Percentiles rank a stretch among this genome's conserved stretches.
Conservation (phyloP, 2,797 vertebrate genomes). For the Danio albolineatus region DNA sequence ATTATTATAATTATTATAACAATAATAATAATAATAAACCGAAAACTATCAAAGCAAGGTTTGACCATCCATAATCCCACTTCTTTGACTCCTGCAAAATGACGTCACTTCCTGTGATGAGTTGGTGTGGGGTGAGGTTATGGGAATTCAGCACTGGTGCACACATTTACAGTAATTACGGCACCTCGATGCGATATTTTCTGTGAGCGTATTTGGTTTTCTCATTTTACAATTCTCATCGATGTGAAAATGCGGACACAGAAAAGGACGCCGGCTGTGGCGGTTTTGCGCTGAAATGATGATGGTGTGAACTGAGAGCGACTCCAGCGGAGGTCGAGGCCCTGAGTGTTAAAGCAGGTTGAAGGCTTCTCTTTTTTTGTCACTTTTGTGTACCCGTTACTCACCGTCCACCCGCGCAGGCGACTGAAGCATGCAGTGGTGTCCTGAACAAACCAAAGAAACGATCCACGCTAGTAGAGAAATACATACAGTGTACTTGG, state of each 20-base stretch:
- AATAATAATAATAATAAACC: background rate
- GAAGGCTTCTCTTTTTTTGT: constrained; percentile 52
- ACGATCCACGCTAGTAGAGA: constrained; percentile 13
- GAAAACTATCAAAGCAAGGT: constrained; percentile 1
- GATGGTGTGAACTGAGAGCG: constrained; percentile 18
- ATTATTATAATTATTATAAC: too few relatives aligned
- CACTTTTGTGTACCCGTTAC: constrained; percentile 60
- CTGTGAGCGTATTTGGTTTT: constrained; percentile 32
- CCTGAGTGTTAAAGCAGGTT: constrained; percentile 63
- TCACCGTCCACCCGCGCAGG: constrained; percentile 43
- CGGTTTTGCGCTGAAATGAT: constrained; percentile 9
- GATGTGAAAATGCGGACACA: constrained; percentile 2
- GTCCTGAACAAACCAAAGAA: constrained; percentile 45
- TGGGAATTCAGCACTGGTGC: constrained; percentile 5
- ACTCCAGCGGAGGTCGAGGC: constrained; percentile 57
- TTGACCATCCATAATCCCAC: background rate
- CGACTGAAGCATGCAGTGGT: constrained; percentile 59
- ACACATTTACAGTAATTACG: constrained; percentile 22
- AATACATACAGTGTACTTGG: constrained; percentile 16
- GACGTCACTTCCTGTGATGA: constrained; percentile 30
- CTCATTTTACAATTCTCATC: constrained; percentile 19
- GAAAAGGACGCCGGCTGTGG: constrained; percentile 1
- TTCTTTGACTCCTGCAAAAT: constrained; percentile 9
- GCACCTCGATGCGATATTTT: constrained; percentile 2
- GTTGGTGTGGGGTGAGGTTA: background rate